Evolutionary conservation across 2,888 invertebrate genomes (phyloP).

Genomic region (Galeruca laticollis): DNA sequence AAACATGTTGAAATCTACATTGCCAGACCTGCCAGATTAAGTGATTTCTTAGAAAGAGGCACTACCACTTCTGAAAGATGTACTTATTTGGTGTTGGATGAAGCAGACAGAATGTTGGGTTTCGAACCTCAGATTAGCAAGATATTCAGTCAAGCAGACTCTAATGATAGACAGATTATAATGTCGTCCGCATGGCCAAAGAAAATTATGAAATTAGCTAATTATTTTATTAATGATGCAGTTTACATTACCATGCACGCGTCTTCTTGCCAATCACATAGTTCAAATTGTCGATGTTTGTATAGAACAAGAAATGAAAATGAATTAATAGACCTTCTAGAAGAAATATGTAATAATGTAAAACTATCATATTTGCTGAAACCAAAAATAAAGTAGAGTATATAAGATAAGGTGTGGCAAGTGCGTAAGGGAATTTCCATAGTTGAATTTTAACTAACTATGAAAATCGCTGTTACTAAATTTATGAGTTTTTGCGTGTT

Average conservation of each 20-base stretch:
- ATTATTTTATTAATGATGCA: conserved; percentile 91
- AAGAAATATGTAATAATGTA: conserved; percentile 83
- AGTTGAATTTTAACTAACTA: no score
- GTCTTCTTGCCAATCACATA: conserved; percentile 91
- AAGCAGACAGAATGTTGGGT: conserved; percentile 98
- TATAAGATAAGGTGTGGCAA: conserved; percentile 83
- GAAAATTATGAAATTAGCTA: conserved; percentile 91
- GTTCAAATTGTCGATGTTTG: conserved; percentile 90
- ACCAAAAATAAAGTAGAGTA: conserved; percentile 88
- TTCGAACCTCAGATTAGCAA: conserved; percentile 96
- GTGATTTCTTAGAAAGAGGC: conserved; percentile 84
- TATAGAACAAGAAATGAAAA: conserved; percentile 84
- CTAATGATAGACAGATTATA: no score
- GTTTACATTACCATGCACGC: conserved; percentile 91
- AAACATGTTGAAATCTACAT: conserved; percentile 86
- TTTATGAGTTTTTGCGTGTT: no score
- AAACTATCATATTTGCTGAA: conserved; percentile 94
- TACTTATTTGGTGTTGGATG: conserved; percentile 91
- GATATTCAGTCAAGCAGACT: conserved; percentile 92
- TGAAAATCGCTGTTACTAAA: no score
- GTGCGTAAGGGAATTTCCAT: no score
- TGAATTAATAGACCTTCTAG: conserved; percentile 76
- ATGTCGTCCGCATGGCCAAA: conserved; percentile 99
- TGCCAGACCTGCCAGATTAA: conserved; percentile 87
- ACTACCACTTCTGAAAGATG: conserved; percentile 79